These are phyloP conservation scores for Trogon surrucura DNA, from an alignment of 2,113 vertebrate genomes.

Conservation along the genomic window DNA sequence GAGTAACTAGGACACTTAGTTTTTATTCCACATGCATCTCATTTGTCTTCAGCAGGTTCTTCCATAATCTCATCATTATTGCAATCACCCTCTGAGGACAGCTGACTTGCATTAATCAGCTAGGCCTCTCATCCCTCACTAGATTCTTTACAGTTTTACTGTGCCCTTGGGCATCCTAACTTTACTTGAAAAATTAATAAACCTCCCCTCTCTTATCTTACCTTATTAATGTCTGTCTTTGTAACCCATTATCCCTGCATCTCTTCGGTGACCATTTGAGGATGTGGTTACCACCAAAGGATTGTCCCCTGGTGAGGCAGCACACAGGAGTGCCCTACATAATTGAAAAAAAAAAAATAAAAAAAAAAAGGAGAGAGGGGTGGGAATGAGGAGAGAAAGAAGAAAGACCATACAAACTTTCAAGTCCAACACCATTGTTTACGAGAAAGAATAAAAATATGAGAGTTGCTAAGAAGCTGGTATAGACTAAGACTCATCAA, in stretches of 20 bases:
- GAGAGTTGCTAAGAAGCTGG: constrained; percentile 40
- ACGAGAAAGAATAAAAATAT: constrained; percentile 44
- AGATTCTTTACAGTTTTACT: constrained; percentile 84
- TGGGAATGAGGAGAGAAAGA: background rate
- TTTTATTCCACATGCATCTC: constrained; percentile 82
- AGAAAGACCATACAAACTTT: constrained; percentile 16
- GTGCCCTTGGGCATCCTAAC: constrained; percentile 83
- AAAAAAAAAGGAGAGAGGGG: background rate
- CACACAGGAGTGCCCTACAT: constrained; percentile 54
- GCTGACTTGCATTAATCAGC: constrained; percentile 84
- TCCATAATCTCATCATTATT: constrained; percentile 85
- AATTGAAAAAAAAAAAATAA: constrained; percentile 35
- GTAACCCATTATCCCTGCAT: constrained; percentile 82
- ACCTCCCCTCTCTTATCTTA: constrained; percentile 84
- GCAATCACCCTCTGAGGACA: constrained; percentile 82
- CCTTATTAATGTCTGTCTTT: constrained; percentile 86
- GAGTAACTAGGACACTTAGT: constrained; percentile 80
- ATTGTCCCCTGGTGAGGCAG: constrained; percentile 61
- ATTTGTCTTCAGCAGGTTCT: constrained; percentile 82
- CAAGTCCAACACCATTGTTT: constrained; percentile 50
- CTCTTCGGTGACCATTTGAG: constrained; percentile 80
- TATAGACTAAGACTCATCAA: constrained; percentile 53
- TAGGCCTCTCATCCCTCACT: constrained; percentile 81
- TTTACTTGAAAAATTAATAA: constrained; percentile 87
- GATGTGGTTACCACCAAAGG: constrained; percentile 71